phyloP scores from a whole-genome alignment of 1,140 invertebrate genomes.

The Cardiocondyla obscurior region DNA sequence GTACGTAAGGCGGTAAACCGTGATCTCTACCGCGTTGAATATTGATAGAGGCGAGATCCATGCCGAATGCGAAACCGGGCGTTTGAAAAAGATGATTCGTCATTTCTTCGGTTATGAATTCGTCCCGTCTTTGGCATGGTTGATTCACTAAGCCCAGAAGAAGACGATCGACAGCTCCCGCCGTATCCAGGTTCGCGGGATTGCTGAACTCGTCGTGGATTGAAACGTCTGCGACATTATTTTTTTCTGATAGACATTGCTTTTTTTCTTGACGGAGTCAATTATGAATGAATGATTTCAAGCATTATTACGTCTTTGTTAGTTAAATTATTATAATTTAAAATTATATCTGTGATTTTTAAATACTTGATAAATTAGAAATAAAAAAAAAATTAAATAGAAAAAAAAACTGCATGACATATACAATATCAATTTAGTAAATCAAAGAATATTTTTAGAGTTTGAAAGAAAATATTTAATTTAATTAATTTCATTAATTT shows the following conservation, averaged over 20 bases:
- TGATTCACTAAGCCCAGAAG: conserved; percentile 91
- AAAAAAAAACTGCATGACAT: too few species aligned
- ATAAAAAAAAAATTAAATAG: too few species aligned
- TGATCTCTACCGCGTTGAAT: conserved; percentile 95
- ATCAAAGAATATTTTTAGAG: neutral
- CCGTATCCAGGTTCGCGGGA: conserved; percentile 85
- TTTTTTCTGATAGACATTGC: neutral
- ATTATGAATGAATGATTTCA: neutral
- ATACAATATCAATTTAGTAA: neutral
- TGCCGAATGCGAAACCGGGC: conserved; percentile 88
- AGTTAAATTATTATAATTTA: neutral
- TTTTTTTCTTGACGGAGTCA: neutral
- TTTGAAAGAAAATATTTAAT: neutral
- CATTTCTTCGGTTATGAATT: conserved; percentile 92
- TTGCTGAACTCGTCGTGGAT: conserved; percentile 91
- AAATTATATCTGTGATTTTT: neutral
- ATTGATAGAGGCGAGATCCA: conserved; percentile 95
- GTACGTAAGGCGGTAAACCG: conserved; percentile 92
- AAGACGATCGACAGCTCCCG: conserved; percentile 91
- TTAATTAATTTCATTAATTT: too few species aligned
- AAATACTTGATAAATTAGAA: neutral
- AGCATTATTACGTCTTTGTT: neutral
- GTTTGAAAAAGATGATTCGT: conserved; percentile 95
- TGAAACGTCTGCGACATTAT: conserved; percentile 87
- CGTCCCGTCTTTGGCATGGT: conserved; percentile 90